phyloP scores from a whole-genome alignment of 2,797 vertebrate species.

The Miichthys miiuy region DNA sequence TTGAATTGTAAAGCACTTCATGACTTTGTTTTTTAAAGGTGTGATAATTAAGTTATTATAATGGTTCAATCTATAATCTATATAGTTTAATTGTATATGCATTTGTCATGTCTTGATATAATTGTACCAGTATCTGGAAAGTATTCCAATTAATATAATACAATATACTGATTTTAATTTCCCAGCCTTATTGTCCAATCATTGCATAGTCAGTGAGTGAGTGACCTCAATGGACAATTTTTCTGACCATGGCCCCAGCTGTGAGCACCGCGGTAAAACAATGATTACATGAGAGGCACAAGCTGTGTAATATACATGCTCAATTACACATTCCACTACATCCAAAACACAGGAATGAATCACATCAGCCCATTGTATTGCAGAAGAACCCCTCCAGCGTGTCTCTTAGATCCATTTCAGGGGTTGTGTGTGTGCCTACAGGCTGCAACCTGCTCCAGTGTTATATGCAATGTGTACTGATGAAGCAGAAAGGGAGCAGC shows the following conservation, averaged over 20 bases:
- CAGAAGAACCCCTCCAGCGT: slow-evolving; percentile 73
- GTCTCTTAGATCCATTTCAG: slow-evolving; percentile 81
- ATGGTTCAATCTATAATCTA: too few species aligned
- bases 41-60: too few species aligned
- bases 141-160: neutral
- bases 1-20: too few species aligned
- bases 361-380: slow-evolving; percentile 71
- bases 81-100: neutral
- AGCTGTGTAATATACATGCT: slow-evolving; percentile 63
- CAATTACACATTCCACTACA: slow-evolving; percentile 73
- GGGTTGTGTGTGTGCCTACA: slow-evolving; percentile 72
- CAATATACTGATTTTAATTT: neutral
- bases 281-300: slow-evolving; percentile 50
- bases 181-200: neutral
- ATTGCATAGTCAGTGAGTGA: neutral
- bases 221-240: slow-evolving; percentile 29
- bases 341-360: slow-evolving; percentile 73
- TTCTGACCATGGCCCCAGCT: slow-evolving; percentile 11
- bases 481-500: slow-evolving; percentile 80
- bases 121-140: neutral
- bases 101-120: neutral
- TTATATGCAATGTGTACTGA: slow-evolving; percentile 82
- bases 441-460: slow-evolving; percentile 78
- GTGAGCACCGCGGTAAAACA: slow-evolving; percentile 38
- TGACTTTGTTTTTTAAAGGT: too few species aligned